Conservation (phyloP, 2,888 invertebrate genomes). For the Ormyrus labotus region DNA sequence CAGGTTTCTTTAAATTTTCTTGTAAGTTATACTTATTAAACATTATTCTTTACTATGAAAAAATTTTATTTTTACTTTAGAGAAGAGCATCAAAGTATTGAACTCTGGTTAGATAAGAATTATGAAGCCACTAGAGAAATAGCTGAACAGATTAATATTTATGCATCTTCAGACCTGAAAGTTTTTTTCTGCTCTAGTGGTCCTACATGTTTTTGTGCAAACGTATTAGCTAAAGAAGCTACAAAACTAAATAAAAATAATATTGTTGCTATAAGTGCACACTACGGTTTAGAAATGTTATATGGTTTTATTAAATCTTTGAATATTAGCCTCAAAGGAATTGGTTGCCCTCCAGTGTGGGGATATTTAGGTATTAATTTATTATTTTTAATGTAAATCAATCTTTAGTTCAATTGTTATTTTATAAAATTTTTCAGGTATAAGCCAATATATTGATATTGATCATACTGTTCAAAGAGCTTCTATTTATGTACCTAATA, state of each 20-base stretch:
- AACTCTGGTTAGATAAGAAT: conserved; percentile 68
- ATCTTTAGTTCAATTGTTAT: not conserved
- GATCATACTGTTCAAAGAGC: conserved; percentile 78
- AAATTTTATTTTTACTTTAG: conserved; percentile 64
- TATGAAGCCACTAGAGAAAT: conserved; percentile 73
- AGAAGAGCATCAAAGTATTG: conserved; percentile 62
- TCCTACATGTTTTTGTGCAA: conserved; percentile 79
- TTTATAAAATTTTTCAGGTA: conserved; percentile 66
- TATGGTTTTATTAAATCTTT: conserved; percentile 64
- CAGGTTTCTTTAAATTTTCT: conserved; percentile 58
- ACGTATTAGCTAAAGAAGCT: conserved; percentile 74
- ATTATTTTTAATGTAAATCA: not conserved
- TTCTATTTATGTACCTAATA: conserved; percentile 77
- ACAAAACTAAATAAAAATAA: conserved; percentile 76
- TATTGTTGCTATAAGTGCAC: conserved; percentile 79
- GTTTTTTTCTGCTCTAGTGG: conserved; percentile 79
- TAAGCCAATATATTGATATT: conserved; percentile 79
- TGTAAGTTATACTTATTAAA: not conserved
- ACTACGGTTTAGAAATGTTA: conserved; percentile 77
- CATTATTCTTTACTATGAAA: conserved; percentile 34
- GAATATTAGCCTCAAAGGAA: conserved; percentile 76
- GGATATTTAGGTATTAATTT: conserved; percentile 76
- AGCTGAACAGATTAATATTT: conserved; percentile 77
- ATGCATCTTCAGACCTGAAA: conserved; percentile 75
- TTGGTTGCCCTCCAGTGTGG: conserved; percentile 82